Evolutionary conservation across 1,140 invertebrate genomes (phyloP).

Genomic region (Cyclina sinensis): DNA sequence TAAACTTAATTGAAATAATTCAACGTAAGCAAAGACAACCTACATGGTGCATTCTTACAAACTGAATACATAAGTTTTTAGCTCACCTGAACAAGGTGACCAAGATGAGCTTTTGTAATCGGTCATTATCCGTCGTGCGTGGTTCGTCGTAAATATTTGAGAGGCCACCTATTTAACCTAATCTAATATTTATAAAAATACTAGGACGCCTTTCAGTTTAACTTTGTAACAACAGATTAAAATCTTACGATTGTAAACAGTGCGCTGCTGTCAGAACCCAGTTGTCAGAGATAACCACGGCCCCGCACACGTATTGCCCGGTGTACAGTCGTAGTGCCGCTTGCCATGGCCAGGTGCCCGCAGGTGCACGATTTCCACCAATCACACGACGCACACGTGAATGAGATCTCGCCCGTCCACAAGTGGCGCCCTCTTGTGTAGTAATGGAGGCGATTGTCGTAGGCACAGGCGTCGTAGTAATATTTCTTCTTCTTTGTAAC

Average conservation of each 20-base stretch:
- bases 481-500: background rate
- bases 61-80: too few species aligned
- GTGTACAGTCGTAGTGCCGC: slow-evolving; percentile 34
- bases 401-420: slow-evolving; percentile 24
- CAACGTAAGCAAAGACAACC: too few species aligned
- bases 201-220: too few species aligned
- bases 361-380: slow-evolving; percentile 26
- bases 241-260: slow-evolving; percentile 47
- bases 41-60: too few species aligned
- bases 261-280: slow-evolving; percentile 57
- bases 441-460: background rate
- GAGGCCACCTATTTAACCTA: too few species aligned
- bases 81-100: too few species aligned
- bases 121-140: too few species aligned
- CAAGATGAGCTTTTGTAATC: too few species aligned
- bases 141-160: too few species aligned
- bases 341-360: slow-evolving; percentile 62
- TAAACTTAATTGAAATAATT: too few species aligned
- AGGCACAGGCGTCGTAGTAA: background rate
- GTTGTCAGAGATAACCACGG: slow-evolving; percentile 21
- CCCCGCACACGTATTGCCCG: slow-evolving; percentile 36
- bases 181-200: too few species aligned
- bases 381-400: slow-evolving; percentile 54
- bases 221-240: too few species aligned
- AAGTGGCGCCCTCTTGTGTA: background rate